Conservation (phyloP, 2,888 invertebrate genomes). For the Chalcis sispes region DNA sequence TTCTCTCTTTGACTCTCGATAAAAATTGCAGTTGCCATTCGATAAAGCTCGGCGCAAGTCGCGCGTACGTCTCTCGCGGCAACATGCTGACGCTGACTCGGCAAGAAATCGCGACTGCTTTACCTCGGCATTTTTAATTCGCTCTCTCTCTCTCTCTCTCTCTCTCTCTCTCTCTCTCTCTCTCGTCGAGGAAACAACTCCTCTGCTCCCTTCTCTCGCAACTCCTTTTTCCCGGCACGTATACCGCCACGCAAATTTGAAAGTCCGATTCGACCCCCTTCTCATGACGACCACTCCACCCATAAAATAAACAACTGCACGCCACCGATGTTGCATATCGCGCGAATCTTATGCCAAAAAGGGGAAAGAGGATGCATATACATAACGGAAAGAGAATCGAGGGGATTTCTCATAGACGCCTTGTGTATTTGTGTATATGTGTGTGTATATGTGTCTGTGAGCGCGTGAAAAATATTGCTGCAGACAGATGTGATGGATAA, state of each 20-base stretch:
- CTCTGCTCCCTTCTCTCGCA: background rate
- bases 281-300: too few species aligned
- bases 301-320: slow-evolving; percentile 43
- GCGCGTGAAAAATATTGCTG: too few species aligned
- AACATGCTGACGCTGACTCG: slow-evolving; percentile 46
- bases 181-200: too few species aligned
- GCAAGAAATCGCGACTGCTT: background rate
- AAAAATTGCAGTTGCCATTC: slow-evolving; percentile 46
- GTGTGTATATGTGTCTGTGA: too few species aligned
- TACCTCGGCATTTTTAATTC: slow-evolving; percentile 43
- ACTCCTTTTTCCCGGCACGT: background rate
- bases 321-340: background rate
- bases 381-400: too few species aligned
- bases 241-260: slow-evolving; percentile 19
- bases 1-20: slow-evolving; percentile 6
- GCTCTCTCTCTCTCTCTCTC: slow-evolving; percentile 2
- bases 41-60: slow-evolving; percentile 22
- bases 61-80: background rate
- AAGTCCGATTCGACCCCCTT: slow-evolving; percentile 32
- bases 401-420: too few species aligned
- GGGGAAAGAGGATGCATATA: background rate
- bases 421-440: too few species aligned
- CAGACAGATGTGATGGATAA: too few species aligned
- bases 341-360: slow-evolving; percentile 28
- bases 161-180: background rate